Percentiles rank a stretch among this genome's conserved stretches.
These are phyloP conservation scores for Squalus acanthias DNA, from an alignment of 2,797 vertebrate genomes.

Conservation along the genomic window DNA sequence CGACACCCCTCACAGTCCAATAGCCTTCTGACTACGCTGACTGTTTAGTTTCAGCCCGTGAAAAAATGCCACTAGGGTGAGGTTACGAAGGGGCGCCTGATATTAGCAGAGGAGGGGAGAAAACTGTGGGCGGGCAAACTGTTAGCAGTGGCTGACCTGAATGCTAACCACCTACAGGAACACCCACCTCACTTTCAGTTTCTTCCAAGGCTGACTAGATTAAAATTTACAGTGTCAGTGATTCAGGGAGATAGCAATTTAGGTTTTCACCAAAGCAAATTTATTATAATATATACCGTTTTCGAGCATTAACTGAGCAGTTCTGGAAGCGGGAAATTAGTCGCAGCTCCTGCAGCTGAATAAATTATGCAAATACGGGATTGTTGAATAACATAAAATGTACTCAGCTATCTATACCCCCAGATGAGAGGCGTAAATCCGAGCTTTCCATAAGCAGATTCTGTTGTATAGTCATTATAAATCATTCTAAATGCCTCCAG, in stretches of 20 bases:
- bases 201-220: not conserved
- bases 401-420: not conserved
- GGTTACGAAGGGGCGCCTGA: not conserved
- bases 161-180: not conserved
- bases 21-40: not conserved
- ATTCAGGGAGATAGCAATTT: conserved; percentile 23
- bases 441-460: not conserved
- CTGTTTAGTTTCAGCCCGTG: not conserved
- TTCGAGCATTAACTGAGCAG: not conserved
- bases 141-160: not conserved
- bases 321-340: conserved; percentile 20
- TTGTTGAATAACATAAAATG: conserved; percentile 29
- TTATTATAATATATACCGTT: conserved; percentile 21
- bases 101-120: not conserved
- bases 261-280: not conserved
- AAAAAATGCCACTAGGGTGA: not conserved
- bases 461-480: not conserved
- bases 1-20: not conserved
- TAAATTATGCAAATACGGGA: conserved; percentile 30
- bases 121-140: not conserved
- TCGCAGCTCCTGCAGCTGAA: conserved; percentile 13
- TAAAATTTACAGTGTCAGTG: conserved; percentile 1
- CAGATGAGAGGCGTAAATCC: not conserved
- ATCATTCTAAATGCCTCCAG: conserved; percentile 6
- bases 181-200: not conserved